A percentile compares a stretch with the other conserved stretches of the same genome.
These are phyloP conservation scores for Gadopsis marmoratus DNA, from an alignment of 2,797 vertebrate species.

Conservation along the genomic window DNA sequence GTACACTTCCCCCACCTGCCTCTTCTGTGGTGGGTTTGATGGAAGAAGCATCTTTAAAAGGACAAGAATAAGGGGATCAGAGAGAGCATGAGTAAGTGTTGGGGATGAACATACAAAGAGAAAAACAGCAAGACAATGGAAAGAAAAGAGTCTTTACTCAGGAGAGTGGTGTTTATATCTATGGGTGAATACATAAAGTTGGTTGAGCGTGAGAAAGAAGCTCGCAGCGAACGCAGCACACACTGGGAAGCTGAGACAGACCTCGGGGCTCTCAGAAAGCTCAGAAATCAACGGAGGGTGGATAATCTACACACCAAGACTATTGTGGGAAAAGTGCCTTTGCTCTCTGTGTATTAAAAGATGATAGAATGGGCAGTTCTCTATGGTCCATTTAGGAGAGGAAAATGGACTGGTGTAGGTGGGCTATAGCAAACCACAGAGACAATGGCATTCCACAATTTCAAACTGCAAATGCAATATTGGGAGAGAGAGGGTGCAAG, in stretches of 20 bases:
- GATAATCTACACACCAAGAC: conserved; percentile 80
- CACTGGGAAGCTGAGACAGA: conserved; percentile 68
- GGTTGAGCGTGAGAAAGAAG: conserved; percentile 79
- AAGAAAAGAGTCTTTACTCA: conserved; percentile 56
- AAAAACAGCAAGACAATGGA: conserved; percentile 51
- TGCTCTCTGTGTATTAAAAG: conserved; percentile 66
- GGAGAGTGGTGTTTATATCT: conserved; percentile 73
- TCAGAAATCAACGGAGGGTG: conserved; percentile 77
- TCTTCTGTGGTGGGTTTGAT: conserved; percentile 84
- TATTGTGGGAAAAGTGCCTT: conserved; percentile 78
- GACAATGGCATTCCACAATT: conserved; percentile 30
- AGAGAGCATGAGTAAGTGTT: conserved; percentile 1
- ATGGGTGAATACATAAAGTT: conserved; percentile 75
- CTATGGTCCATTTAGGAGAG: conserved; percentile 66
- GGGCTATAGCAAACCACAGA: conserved; percentile 35
- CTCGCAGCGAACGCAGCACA: conserved; percentile 60
- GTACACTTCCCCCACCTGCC: conserved; percentile 80
- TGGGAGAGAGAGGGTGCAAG: conserved; percentile 17
- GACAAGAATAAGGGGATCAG: not conserved
- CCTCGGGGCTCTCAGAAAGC: conserved; percentile 69
- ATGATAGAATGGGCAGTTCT: conserved; percentile 68
- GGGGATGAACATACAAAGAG: conserved; percentile 31
- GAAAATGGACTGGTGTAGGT: conserved; percentile 50
- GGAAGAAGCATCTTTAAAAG: conserved; percentile 1
- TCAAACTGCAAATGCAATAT: conserved; percentile 29